Evolutionary conservation across 2,797 vertebrate species (phyloP).

Genomic region (Epinephelus malabaricus): DNA sequence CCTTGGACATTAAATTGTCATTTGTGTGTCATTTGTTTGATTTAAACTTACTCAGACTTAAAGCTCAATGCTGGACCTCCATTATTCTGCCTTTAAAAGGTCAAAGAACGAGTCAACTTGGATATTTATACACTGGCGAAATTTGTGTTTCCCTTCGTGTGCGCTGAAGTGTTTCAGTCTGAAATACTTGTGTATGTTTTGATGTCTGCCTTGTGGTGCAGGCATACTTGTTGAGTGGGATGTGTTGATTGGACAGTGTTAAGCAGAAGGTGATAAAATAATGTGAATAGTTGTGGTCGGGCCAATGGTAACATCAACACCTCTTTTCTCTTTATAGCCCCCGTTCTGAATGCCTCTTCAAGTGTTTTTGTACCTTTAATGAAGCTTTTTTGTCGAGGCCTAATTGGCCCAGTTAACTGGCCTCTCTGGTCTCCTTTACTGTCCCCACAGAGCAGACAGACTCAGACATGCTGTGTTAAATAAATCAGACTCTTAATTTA

Average conservation of each 20-base stretch:
- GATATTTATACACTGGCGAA: slow-evolving; percentile 15
- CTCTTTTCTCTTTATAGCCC: slow-evolving; percentile 31
- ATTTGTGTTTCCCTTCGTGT: slow-evolving; percentile 8
- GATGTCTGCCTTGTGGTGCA: slow-evolving; percentile 27
- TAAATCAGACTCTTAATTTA: slow-evolving; percentile 45
- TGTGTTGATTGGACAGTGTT: slow-evolving; percentile 68
- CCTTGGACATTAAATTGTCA: neutral
- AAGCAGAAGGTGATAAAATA: slow-evolving; percentile 51
- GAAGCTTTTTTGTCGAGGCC: slow-evolving; percentile 20
- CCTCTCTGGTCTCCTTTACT: slow-evolving; percentile 21
- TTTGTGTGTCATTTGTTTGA: neutral
- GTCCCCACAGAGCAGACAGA: slow-evolving; percentile 19
- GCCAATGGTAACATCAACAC: slow-evolving; percentile 31
- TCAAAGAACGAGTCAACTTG: neutral
- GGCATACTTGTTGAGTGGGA: slow-evolving; percentile 64
- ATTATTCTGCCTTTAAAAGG: slow-evolving; percentile 4
- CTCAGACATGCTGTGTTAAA: slow-evolving; percentile 43
- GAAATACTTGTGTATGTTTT: slow-evolving; percentile 31
- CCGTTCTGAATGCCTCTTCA: neutral
- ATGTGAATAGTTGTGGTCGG: slow-evolving; percentile 20
- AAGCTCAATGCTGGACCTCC: neutral
- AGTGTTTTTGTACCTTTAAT: slow-evolving; percentile 32
- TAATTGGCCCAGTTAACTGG: slow-evolving; percentile 36
- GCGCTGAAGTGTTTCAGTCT: slow-evolving; percentile 1
- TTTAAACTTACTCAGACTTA: neutral